Conservation (phyloP, 2,888 invertebrate species). For the Parnassius glacialis region DNA sequence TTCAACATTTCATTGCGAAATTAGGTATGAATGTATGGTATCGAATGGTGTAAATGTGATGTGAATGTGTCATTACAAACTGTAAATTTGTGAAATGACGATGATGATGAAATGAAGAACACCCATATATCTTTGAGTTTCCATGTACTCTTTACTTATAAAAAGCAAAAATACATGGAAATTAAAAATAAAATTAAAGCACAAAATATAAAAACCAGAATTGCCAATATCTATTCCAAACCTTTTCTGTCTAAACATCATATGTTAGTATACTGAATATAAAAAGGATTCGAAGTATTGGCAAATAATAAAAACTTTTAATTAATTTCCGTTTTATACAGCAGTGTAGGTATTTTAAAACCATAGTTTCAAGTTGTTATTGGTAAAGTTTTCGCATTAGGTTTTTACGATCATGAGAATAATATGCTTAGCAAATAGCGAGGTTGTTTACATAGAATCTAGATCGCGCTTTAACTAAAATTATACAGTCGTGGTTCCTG, state of each 20-base stretch:
- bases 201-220: neutral
- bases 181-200: no score
- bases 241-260: neutral
- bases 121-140: no score
- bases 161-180: no score
- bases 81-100: no score
- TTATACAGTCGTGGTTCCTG: slow-evolving; percentile 64
- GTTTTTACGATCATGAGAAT: slow-evolving; percentile 72
- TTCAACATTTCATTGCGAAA: no score
- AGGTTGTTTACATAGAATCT: slow-evolving; percentile 75
- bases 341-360: slow-evolving; percentile 39
- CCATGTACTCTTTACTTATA: no score
- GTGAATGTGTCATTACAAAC: no score
- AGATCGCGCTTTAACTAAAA: slow-evolving; percentile 69
- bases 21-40: no score
- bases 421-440: slow-evolving; percentile 61
- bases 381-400: slow-evolving; percentile 70
- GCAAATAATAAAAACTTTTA: slow-evolving; percentile 36
- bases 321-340: slow-evolving; percentile 48
- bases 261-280: slow-evolving; percentile 6
- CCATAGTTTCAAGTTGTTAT: slow-evolving; percentile 54
- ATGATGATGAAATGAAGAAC: no score
- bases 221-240: neutral
- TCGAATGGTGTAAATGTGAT: no score
- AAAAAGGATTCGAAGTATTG: slow-evolving; percentile 15